Percentiles rank a stretch among this genome's conserved stretches.
These are phyloP conservation scores for Leptarthrus brevirostris DNA, from an alignment of 2,888 invertebrate genomes.

Conservation along the genomic window DNA sequence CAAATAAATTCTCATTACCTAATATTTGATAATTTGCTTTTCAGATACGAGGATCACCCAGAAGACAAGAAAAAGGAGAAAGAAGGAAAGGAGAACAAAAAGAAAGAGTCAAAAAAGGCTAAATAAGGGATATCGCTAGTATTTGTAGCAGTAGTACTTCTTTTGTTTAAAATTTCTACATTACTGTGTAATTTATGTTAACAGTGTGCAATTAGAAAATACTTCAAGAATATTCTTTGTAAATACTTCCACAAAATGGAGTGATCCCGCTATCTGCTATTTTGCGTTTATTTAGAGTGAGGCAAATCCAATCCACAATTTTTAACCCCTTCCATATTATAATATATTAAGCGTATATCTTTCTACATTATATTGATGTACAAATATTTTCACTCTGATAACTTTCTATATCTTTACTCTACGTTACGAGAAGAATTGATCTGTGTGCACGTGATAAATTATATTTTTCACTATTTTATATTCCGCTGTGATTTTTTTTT, in stretches of 20 bases:
- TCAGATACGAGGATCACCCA: conserved; percentile 79
- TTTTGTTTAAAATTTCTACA: background rate
- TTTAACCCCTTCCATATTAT: too few species aligned
- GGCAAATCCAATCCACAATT: too few species aligned
- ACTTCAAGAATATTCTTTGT: background rate
- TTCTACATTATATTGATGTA: too few species aligned
- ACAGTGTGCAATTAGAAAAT: background rate
- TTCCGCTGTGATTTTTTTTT: too few species aligned
- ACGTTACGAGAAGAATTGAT: too few species aligned
- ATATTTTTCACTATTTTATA: too few species aligned
- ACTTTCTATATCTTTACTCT: too few species aligned
- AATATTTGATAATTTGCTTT: conserved; percentile 54
- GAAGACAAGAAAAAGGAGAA: conserved; percentile 67
- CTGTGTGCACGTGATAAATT: too few species aligned
- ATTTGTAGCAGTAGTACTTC: background rate
- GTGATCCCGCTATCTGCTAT: background rate
- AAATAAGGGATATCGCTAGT: conserved; percentile 59
- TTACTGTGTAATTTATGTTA: background rate
- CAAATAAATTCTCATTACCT: too few species aligned
- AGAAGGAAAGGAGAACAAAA: conserved; percentile 65
- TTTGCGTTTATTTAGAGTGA: too few species aligned
- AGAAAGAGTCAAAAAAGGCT: conserved; percentile 65
- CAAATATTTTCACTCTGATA: too few species aligned
- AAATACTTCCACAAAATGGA: background rate
- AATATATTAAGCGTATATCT: too few species aligned